Evolutionary conservation across 2,888 invertebrate genomes (phyloP).

Genomic region (Drosophila diplacantha): DNA sequence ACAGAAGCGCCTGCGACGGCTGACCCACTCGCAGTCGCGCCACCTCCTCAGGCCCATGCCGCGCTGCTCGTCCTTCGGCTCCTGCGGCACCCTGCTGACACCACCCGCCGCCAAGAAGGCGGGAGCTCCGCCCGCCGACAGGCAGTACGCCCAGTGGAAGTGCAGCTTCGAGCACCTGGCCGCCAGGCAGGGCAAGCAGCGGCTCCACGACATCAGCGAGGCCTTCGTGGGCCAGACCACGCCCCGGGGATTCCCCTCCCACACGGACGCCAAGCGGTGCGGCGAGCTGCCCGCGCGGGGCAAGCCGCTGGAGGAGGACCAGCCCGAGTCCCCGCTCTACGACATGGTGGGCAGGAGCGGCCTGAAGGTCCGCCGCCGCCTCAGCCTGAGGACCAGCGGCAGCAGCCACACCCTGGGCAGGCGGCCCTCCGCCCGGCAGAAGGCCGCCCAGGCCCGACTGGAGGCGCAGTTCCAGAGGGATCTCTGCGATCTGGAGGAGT

Average conservation of each 20-base stretch:
- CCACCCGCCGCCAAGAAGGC: slow-evolving; percentile 23
- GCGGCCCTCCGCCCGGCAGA: slow-evolving; percentile 44
- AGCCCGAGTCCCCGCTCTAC: slow-evolving; percentile 30
- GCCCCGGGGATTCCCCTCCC: slow-evolving; percentile 66
- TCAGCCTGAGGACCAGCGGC: slow-evolving; percentile 48
- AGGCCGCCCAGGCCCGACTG: slow-evolving; percentile 41
- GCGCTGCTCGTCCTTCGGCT: slow-evolving; percentile 58
- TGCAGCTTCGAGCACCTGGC: slow-evolving; percentile 55
- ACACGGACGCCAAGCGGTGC: slow-evolving; percentile 54
- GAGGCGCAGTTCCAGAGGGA: slow-evolving; percentile 58
- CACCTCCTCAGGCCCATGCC: slow-evolving; percentile 58
- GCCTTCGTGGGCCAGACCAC: slow-evolving; percentile 66
- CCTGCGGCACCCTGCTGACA: slow-evolving; percentile 47
- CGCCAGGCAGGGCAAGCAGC: not conserved
- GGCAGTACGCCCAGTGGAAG: slow-evolving; percentile 59
- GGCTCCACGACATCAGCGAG: slow-evolving; percentile 49
- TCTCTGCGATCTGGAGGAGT: slow-evolving; percentile 59
- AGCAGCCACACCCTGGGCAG: slow-evolving; percentile 7
- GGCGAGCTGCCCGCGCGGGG: not conserved
- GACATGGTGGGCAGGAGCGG: slow-evolving; percentile 34
- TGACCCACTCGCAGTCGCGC: slow-evolving; percentile 18
- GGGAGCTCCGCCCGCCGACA: slow-evolving; percentile 20
- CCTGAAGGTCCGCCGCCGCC: slow-evolving; percentile 39
- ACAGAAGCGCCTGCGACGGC: slow-evolving; percentile 10
- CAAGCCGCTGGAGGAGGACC: not conserved